Evolutionary conservation across 64 coral and sea anemone genomes (phyloP).

Genomic region (Platygyra sinensis): DNA sequence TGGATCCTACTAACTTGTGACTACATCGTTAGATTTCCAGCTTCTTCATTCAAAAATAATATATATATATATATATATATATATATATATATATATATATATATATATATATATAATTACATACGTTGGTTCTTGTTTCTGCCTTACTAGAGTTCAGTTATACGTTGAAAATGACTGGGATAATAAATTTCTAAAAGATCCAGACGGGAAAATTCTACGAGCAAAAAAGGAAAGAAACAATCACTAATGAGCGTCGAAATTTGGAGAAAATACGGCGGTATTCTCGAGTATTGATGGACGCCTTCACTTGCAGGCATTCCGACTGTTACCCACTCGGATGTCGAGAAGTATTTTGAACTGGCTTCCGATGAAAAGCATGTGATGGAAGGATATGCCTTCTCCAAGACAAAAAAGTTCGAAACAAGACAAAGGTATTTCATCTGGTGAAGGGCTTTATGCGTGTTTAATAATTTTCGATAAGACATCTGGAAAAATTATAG

Average conservation of each 20-base stretch:
- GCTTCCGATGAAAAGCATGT: not conserved
- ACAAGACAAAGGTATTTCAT: conserved; percentile 52
- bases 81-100: too few relatives aligned
- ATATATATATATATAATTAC: too few relatives aligned
- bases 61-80: too few relatives aligned
- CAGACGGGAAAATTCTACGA: conserved; percentile 14
- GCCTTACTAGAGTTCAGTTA: conserved; percentile 5
- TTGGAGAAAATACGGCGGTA: not conserved
- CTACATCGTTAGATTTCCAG: too few relatives aligned
- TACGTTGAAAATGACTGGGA: conserved; percentile 28
- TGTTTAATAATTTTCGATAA: conserved; percentile 43
- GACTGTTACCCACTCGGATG: conserved; percentile 41
- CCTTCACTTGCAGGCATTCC: conserved; percentile 25
- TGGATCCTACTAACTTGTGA: too few relatives aligned
- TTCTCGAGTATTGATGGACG: conserved; percentile 19
- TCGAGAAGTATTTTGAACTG: conserved; percentile 39
- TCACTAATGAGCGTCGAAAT: not conserved
- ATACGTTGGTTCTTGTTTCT: not conserved
- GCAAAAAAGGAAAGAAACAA: conserved; percentile 24
- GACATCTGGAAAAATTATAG: conserved; percentile 33
- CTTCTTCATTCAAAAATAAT: too few relatives aligned
- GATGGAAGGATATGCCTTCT: conserved; percentile 35
- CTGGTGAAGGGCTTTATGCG: conserved; percentile 34
- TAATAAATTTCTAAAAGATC: conserved; percentile 11
- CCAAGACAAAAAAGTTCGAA: conserved; percentile 56